Conservation (phyloP, 2,888 invertebrate species). For the Cremastinae sp. region DNA sequence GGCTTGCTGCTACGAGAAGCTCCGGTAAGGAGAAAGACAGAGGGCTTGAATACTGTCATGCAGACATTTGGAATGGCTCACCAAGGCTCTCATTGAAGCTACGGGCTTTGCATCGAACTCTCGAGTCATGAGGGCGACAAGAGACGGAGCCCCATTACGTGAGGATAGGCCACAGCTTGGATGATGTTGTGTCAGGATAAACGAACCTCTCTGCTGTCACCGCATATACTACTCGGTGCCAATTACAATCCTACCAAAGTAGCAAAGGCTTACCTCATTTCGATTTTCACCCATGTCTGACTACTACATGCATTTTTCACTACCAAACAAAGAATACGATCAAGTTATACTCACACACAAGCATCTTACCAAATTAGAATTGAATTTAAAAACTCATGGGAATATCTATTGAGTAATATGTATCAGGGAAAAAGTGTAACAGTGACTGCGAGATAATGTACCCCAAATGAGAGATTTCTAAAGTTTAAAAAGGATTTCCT, state of each 20-base stretch:
- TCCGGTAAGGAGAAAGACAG: constrained; percentile 3
- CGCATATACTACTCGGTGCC: constrained; percentile 19
- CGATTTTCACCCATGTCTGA: constrained; percentile 28
- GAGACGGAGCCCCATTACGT: constrained; percentile 36
- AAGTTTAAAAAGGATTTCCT: too few relatives aligned
- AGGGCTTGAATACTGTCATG: constrained; percentile 32
- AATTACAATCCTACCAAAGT: constrained; percentile 62
- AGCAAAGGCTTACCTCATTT: constrained; percentile 67
- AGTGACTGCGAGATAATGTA: too few relatives aligned
- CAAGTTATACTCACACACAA: too few relatives aligned
- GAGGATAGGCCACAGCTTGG: constrained; percentile 47
- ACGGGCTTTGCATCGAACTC: constrained; percentile 15
- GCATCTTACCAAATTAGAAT: too few relatives aligned
- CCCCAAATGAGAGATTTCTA: too few relatives aligned
- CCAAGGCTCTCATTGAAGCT: constrained; percentile 44
- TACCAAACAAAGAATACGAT: too few relatives aligned
- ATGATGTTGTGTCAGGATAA: constrained; percentile 42
- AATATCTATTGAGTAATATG: too few relatives aligned
- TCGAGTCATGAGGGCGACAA: constrained; percentile 30
- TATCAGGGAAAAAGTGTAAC: too few relatives aligned
- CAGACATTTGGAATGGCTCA: constrained; percentile 59
- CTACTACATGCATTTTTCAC: too few relatives aligned
- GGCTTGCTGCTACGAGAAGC: constrained; percentile 14
- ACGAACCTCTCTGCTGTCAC: constrained; percentile 23
- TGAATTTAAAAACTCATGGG: too few relatives aligned